Evolutionary conservation across 2,888 invertebrate genomes (phyloP).

Genomic region (Silvanus unidentatus): DNA sequence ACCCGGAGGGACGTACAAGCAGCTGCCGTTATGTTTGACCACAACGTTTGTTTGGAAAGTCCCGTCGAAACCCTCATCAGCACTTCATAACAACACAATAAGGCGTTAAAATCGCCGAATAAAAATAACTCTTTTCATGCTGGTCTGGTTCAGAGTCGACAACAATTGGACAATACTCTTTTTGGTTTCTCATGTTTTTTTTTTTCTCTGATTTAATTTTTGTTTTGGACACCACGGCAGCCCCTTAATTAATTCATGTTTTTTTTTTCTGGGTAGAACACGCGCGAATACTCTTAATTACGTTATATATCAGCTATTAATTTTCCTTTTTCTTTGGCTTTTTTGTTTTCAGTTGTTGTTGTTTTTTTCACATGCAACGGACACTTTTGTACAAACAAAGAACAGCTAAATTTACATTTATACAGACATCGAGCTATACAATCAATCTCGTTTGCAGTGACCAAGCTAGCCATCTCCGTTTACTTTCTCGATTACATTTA

Average conservation of each 20-base stretch:
- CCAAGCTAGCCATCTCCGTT: constrained; percentile 33
- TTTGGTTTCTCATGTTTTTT: too few relatives aligned
- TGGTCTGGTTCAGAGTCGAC: constrained; percentile 26
- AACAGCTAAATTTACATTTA: constrained; percentile 32
- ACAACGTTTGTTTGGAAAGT: constrained; percentile 99
- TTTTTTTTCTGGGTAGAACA: constrained; percentile 15
- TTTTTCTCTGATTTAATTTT: too few relatives aligned
- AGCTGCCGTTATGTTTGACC: constrained; percentile 96
- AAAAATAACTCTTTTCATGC: constrained; percentile 28
- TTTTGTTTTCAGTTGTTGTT: neutral
- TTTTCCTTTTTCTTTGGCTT: neutral
- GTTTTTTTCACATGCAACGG: constrained; percentile 38
- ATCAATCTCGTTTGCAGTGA: constrained; percentile 32
- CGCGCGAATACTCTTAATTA: constrained; percentile 14
- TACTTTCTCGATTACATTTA: constrained; percentile 12
- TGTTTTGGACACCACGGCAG: constrained; percentile 14
- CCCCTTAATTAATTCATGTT: constrained; percentile 10
- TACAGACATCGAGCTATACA: constrained; percentile 29
- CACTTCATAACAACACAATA: constrained; percentile 61
- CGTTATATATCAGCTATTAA: neutral
- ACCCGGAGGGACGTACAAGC: constrained; percentile 99
- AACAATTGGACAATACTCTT: constrained; percentile 17
- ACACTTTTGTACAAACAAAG: constrained; percentile 29
- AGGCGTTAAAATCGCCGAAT: constrained; percentile 41
- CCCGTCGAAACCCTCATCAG: constrained; percentile 99